These are phyloP conservation scores for Coecobrya sp. DNA, from an alignment of 2,888 invertebrate species.

Conservation along the genomic window DNA sequence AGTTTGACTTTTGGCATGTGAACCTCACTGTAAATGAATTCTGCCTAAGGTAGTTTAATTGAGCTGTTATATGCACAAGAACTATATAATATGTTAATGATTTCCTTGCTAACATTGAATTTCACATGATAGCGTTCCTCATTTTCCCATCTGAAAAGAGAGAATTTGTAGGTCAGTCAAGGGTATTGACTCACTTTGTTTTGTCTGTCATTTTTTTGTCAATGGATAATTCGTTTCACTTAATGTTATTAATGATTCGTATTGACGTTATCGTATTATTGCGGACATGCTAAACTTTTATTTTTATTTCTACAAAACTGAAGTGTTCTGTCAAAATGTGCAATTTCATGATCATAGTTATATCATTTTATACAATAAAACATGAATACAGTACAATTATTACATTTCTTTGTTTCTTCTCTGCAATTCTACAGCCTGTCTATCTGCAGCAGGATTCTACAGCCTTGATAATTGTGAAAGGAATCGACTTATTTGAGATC, in stretches of 20 bases:
- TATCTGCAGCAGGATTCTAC: not conserved
- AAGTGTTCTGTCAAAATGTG: too few species aligned
- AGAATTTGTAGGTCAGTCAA: conserved; percentile 66
- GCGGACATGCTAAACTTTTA: too few species aligned
- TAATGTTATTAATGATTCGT: not conserved
- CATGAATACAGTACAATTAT: too few species aligned
- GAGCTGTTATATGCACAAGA: not conserved
- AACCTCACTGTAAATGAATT: not conserved
- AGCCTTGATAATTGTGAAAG: conserved; percentile 56
- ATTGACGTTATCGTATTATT: too few species aligned
- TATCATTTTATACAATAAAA: not conserved
- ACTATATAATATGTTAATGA: not conserved
- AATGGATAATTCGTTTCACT: not conserved
- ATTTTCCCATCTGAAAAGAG: conserved; percentile 10
- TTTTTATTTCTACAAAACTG: not conserved
- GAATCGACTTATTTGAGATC: conserved; percentile 61
- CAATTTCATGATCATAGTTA: not conserved
- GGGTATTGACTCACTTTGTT: conserved; percentile 57
- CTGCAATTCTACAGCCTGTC: not conserved
- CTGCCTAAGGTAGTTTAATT: conserved; percentile 24
- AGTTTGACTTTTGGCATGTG: conserved; percentile 60
- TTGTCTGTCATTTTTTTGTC: not conserved
- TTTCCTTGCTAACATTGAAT: not conserved
- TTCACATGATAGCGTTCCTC: not conserved
- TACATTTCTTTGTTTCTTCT: too few species aligned